Percentiles rank a stretch among this genome's conserved stretches.
Evolutionary conservation across 2,797 vertebrate genomes (phyloP).

Genomic region (Pipistrellus pipistrellus): DNA sequence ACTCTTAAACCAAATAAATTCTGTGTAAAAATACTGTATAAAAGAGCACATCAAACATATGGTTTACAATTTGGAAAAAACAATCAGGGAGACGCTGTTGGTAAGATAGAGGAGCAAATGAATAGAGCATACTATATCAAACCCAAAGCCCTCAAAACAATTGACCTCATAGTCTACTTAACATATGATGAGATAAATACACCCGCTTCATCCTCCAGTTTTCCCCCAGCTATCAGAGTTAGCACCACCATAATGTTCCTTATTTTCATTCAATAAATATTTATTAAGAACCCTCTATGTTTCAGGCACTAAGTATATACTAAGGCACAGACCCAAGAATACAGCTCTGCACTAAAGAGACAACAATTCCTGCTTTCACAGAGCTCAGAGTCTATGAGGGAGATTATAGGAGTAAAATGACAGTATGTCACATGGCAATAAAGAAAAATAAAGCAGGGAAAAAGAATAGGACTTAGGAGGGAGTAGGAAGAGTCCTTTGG

Average conservation of each 20-base stretch:
- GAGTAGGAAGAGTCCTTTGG: neutral
- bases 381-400: conserved; percentile 1
- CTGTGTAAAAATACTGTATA: neutral
- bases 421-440: neutral
- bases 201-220: neutral
- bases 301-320: neutral
- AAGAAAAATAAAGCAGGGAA: conserved; percentile 25
- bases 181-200: neutral
- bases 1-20: conserved; percentile 35
- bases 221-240: neutral
- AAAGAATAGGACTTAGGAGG: neutral
- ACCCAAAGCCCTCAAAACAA: conserved; percentile 32
- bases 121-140: neutral
- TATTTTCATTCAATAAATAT: neutral
- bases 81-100: neutral
- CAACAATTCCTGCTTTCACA: neutral
- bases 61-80: conserved; percentile 53
- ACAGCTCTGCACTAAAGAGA: conserved; percentile 2
- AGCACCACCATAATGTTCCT: neutral
- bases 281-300: neutral
- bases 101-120: conserved; percentile 28
- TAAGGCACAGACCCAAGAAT: neutral
- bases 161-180: neutral
- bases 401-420: conserved; percentile 20
- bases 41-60: conserved; percentile 34